Evolutionary conservation across 2,797 vertebrate species (phyloP), one percentile per base, ranked within the genome.

Genomic region (Hyperoplus immaculatus): DNA sequence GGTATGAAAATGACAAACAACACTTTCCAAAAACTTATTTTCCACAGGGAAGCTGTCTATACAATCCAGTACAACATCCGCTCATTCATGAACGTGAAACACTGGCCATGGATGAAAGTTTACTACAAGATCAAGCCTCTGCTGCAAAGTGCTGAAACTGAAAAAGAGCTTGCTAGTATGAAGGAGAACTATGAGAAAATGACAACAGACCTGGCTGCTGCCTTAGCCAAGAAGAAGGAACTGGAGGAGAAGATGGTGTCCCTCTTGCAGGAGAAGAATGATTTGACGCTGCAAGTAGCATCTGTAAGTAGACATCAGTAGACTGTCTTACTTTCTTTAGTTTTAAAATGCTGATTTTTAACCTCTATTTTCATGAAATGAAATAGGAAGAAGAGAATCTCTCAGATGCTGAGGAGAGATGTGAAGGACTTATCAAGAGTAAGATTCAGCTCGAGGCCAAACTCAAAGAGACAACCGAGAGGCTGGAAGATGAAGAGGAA

Each of bases 101-200:
- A 96, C 81, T 97, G 96, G 97, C 95, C 96, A 1, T 97, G 96
- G 97, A 97, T 97, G 96, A 97, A 96, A 78, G 92, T 97, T 0
- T 97, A 95, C 79, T 97, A 97, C 89, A 97, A 97, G 91, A 97
- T 97, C 87, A 97, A 97, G 73, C 96, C 97, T 3, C 94, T 97
- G 4, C 81, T 97, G 65, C 95, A 95, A 92, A 97, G 96, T 10
- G 96, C 96, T 38, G 96, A 97, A 68, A 95, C 96, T 0, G 96
- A 97, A 83, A 97, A 97, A 71, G 96, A 97, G 15, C 97, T 97
- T 96, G 96, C 96, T 77, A 90, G 82, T 77, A 97, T 97, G 95
- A 97, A 97, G 47, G 91, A 86, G 65, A 89, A 92, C n/a, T 93
- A 91, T 57, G 74, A 81, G 49, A 92, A 92, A 69, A 89, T 87